Evolutionary conservation across 2,113 vertebrate genomes (phyloP).

Genomic region (Aythya baeri): DNA sequence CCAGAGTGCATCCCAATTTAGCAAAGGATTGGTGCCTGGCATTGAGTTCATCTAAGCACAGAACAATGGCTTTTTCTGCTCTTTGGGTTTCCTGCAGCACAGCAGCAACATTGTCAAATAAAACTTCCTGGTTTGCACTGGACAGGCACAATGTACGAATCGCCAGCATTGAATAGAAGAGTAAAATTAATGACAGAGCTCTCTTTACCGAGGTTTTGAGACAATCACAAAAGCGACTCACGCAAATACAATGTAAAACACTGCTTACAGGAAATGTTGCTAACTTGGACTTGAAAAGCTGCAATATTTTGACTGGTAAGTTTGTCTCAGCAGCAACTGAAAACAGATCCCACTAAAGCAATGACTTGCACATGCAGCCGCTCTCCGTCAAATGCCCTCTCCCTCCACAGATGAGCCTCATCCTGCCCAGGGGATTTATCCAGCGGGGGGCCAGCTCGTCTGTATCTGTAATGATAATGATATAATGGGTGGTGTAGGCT

Average conservation of each 20-base stretch:
- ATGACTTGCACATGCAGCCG: not conserved
- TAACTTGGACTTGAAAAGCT: not conserved
- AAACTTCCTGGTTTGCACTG: not conserved
- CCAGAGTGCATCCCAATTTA: not conserved
- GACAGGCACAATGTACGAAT: slow-evolving; percentile 20
- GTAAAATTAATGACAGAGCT: slow-evolving; percentile 49
- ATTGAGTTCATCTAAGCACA: not conserved
- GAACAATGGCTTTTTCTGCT: slow-evolving; percentile 18
- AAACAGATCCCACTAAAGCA: slow-evolving; percentile 35
- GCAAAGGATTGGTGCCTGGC: not conserved
- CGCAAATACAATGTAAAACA: not conserved
- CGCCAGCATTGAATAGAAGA: slow-evolving; percentile 12
- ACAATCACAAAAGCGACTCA: not conserved
- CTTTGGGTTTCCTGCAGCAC: not conserved
- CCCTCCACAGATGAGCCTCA: not conserved
- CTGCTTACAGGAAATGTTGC: slow-evolving; percentile 14
- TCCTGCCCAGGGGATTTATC: not conserved
- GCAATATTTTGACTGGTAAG: slow-evolving; percentile 14
- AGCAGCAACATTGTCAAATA: not conserved
- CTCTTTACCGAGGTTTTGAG: not conserved
- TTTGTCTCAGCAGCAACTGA: slow-evolving; percentile 13
- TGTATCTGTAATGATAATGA: not conserved
- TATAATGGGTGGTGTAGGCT: not conserved
- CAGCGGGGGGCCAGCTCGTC: not conserved
- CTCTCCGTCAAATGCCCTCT: not conserved